Conservation (phyloP, 2,888 invertebrate genomes). For the Villa cingulata region DNA sequence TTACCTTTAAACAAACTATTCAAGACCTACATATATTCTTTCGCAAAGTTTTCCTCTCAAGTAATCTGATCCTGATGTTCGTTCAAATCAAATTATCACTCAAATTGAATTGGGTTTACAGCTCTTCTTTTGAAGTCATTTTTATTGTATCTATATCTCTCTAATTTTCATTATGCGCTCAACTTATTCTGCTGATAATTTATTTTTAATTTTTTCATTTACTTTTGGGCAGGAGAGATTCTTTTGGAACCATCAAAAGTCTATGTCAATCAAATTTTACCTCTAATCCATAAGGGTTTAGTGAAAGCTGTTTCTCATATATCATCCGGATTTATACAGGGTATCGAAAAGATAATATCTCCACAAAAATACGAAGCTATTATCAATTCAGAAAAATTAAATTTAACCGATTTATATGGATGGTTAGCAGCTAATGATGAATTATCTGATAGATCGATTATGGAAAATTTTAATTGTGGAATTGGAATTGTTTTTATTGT, state of each 20-base stretch:
- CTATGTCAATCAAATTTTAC: constrained; percentile 64
- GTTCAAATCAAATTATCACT: too few species aligned
- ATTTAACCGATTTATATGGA: constrained; percentile 65
- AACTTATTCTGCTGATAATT: too few species aligned
- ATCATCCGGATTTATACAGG: constrained; percentile 81
- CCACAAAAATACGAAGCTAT: constrained; percentile 50
- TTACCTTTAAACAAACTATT: too few species aligned
- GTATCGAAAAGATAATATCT: constrained; percentile 73
- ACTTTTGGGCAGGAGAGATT: not conserved
- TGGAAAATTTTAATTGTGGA: constrained; percentile 90
- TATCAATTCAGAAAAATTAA: constrained; percentile 58
- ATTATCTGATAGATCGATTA: constrained; percentile 65
- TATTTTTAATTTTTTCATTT: not conserved
- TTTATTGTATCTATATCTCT: too few species aligned
- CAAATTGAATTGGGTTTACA: too few species aligned
- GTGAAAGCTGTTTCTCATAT: constrained; percentile 88
- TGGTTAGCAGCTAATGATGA: constrained; percentile 72
- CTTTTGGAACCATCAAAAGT: constrained; percentile 59
- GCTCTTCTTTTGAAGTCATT: too few species aligned
- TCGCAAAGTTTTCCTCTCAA: too few species aligned
- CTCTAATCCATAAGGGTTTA: constrained; percentile 52
- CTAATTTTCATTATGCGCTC: too few species aligned
- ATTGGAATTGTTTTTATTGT: constrained; percentile 76
- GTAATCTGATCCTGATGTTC: too few species aligned
- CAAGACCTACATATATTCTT: too few species aligned